Conservation (phyloP, 2,113 vertebrate species). For the Sceloporus undulatus region DNA sequence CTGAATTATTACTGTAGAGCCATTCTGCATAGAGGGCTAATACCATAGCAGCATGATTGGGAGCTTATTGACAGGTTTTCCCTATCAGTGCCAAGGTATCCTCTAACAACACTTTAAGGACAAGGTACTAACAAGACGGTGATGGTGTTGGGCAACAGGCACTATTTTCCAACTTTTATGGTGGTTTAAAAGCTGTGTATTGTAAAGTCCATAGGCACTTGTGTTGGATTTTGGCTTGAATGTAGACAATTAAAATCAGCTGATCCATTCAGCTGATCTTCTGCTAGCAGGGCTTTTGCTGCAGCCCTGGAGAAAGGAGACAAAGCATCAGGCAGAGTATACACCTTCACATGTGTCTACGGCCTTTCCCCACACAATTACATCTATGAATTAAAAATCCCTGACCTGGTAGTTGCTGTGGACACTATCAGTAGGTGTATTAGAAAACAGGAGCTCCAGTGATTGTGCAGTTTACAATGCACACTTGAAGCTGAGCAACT, state of each 20-base stretch:
- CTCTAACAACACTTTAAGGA: no score
- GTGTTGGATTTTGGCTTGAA: background rate
- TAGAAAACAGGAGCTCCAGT: slow-evolving; percentile 55
- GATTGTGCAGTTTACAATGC: slow-evolving; percentile 61
- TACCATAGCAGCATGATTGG: no score
- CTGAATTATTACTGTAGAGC: no score
- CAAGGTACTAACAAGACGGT: no score
- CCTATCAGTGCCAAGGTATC: no score
- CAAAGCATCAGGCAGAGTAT: slow-evolving; percentile 48
- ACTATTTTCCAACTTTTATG: no score
- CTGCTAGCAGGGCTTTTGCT: slow-evolving; percentile 33
- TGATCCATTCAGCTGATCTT: slow-evolving; percentile 26
- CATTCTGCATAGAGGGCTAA: no score
- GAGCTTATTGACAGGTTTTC: no score
- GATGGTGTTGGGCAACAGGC: no score
- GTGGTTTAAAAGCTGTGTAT: no score
- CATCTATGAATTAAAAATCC: slow-evolving; percentile 38
- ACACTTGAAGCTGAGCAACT: slow-evolving; percentile 54
- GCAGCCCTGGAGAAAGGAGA: slow-evolving; percentile 50
- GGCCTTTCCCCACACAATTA: slow-evolving; percentile 29
- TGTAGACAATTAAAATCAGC: no score
- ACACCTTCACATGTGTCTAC: background rate
- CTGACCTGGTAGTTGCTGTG: slow-evolving; percentile 50
- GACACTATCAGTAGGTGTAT: slow-evolving; percentile 47
- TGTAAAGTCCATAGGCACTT: background rate